These are phyloP conservation scores for Numida meleagris DNA, from an alignment of 2,113 vertebrate species.

Conservation along the genomic window DNA sequence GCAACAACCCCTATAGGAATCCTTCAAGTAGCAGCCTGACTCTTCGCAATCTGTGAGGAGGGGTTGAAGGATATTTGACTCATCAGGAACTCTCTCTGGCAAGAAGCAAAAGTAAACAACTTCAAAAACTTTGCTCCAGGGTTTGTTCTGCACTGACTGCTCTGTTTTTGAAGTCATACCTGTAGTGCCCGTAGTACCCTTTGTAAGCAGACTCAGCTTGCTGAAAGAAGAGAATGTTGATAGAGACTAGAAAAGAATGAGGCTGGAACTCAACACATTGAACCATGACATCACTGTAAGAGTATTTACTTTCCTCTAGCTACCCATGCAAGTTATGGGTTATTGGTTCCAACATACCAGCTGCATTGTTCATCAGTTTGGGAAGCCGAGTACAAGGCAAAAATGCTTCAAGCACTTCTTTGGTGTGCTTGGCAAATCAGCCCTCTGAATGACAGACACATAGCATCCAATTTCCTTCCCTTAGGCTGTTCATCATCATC, in stretches of 20 bases:
- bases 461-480: background rate
- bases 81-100: background rate
- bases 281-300: background rate
- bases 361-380: background rate
- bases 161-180: background rate
- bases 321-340: accelerated
- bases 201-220: background rate
- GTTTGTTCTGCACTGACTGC: background rate
- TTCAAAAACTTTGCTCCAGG: background rate
- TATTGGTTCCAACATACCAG: background rate
- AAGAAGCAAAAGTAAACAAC: background rate
- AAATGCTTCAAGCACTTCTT: background rate
- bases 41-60: background rate
- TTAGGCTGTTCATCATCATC: background rate
- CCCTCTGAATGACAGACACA: accelerated
- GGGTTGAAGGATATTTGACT: background rate
- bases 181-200: background rate
- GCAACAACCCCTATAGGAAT: background rate
- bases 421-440: background rate
- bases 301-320: background rate
- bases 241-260: background rate
- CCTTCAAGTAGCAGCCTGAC: background rate
- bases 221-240: background rate
- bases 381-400: background rate
- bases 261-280: background rate